phyloP scores from a whole-genome alignment of 2,113 vertebrate genomes.

The Triplophysa tibetana region DNA sequence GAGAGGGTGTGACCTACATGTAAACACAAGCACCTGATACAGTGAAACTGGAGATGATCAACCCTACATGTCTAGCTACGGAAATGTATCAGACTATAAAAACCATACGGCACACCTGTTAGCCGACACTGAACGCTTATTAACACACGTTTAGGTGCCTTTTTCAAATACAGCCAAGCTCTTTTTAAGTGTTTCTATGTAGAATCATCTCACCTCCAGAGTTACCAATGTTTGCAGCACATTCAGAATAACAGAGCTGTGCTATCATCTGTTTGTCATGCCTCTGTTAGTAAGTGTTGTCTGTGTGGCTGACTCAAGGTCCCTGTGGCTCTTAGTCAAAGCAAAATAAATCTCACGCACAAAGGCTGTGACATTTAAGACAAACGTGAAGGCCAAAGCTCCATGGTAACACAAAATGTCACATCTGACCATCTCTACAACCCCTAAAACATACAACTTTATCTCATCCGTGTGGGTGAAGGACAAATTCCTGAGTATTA shows the following conservation, averaged over 20 bases:
- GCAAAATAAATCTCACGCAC: conserved; percentile 64
- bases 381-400: conserved; percentile 59
- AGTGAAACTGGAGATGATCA: not conserved
- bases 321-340: conserved; percentile 60
- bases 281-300: not conserved
- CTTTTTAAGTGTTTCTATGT: no score
- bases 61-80: not conserved
- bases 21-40: no score
- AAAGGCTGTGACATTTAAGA: conserved; percentile 58
- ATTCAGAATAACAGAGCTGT: not conserved
- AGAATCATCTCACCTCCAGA: no score
- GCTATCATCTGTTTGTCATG: not conserved
- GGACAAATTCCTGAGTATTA: not conserved
- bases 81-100: not conserved
- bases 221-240: no score
- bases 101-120: not conserved
- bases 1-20: no score
- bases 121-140: no score
- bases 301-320: conserved; percentile 51
- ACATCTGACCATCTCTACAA: conserved; percentile 11
- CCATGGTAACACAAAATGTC: conserved; percentile 63
- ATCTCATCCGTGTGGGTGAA: not conserved
- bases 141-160: no score
- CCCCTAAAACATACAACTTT: not conserved
- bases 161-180: no score